phyloP scores from a whole-genome alignment of 2,888 invertebrate species.

The Nymphalis c-album region DNA sequence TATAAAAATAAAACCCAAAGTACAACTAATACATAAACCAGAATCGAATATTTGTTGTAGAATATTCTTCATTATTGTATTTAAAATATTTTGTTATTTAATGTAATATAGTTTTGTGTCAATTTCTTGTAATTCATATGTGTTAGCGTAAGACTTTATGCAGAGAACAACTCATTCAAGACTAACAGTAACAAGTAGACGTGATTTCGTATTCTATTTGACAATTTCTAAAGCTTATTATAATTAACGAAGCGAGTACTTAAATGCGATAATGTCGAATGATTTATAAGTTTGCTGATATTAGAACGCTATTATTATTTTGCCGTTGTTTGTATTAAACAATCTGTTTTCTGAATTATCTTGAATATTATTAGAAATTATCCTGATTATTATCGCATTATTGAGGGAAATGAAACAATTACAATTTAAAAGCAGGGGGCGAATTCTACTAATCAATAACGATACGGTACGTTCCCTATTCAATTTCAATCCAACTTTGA shows the following conservation, averaged over 20 bases:
- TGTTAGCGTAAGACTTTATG: slow-evolving; percentile 27
- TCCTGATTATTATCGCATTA: not conserved
- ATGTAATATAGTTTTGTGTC: slow-evolving; percentile 50
- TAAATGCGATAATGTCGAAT: slow-evolving; percentile 36
- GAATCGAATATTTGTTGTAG: slow-evolving; percentile 74
- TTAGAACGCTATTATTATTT: slow-evolving; percentile 14
- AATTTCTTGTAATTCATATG: slow-evolving; percentile 57
- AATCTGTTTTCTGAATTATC: slow-evolving; percentile 28
- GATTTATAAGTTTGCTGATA: slow-evolving; percentile 30
- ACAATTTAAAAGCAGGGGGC: not conserved
- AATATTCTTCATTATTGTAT: slow-evolving; percentile 63
- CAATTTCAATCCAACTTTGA: too few relatives aligned
- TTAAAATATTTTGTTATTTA: slow-evolving; percentile 41
- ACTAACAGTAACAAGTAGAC: slow-evolving; percentile 34
- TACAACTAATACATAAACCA: slow-evolving; percentile 62
- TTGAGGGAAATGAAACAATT: slow-evolving; percentile 5
- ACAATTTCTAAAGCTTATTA: slow-evolving; percentile 18
- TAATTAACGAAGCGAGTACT: slow-evolving; percentile 46
- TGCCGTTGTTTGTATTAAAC: slow-evolving; percentile 43
- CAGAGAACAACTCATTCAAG: slow-evolving; percentile 25
- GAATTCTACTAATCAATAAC: too few relatives aligned
- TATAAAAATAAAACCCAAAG: slow-evolving; percentile 46
- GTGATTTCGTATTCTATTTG: slow-evolving; percentile 21
- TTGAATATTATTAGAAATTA: not conserved
- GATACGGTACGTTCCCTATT: too few relatives aligned